A percentile compares a stretch with the other conserved stretches of the same genome.
Evolutionary conservation across 2,797 vertebrate species (phyloP).

Genomic region (Melanogrammus aeglefinus): DNA sequence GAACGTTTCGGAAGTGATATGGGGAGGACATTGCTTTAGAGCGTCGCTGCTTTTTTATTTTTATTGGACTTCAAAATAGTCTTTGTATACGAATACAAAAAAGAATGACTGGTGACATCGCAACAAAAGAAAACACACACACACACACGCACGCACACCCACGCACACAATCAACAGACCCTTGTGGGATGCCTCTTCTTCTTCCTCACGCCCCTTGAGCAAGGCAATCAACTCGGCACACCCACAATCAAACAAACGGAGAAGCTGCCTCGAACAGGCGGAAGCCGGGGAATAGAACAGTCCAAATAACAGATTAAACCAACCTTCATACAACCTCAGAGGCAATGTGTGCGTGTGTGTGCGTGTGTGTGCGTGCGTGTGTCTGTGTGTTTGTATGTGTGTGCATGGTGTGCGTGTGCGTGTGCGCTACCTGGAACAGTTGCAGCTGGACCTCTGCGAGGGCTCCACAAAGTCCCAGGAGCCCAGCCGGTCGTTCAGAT

Average conservation of each 20-base stretch:
- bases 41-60: not conserved
- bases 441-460: conserved; percentile 88
- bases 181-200: not conserved
- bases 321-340: not conserved
- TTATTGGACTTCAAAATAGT: not conserved
- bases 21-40: not conserved
- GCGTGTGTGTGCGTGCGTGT: not conserved
- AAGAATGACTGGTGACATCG: not conserved
- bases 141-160: not conserved
- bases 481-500: conserved; percentile 79
- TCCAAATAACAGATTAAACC: not conserved
- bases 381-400: not conserved
- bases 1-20: not conserved
- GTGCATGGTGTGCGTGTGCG: not conserved
- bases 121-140: not conserved
- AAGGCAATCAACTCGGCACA: conserved; percentile 1
- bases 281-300: not conserved
- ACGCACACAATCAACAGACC: not conserved
- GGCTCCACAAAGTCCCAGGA: conserved; percentile 95
- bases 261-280: not conserved
- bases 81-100: not conserved
- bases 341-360: not conserved
- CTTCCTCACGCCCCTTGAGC: conserved; percentile 1
- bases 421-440: conserved; percentile 86
- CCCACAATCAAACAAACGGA: not conserved